Evolutionary conservation across 1,140 invertebrate species (phyloP).

Genomic region (Zaprionus taronus): DNA sequence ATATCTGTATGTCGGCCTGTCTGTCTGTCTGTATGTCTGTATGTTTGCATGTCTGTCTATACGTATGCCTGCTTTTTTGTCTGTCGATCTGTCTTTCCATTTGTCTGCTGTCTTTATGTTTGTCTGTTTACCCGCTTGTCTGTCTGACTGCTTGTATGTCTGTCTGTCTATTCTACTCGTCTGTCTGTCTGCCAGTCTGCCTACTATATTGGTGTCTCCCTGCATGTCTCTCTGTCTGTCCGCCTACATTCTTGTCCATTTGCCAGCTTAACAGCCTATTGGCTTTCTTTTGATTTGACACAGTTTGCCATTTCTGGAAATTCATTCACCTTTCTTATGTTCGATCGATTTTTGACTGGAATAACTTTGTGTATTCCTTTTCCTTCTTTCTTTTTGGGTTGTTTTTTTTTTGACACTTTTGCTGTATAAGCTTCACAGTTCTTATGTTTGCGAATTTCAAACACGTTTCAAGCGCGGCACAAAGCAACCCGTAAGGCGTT

Average conservation of each 20-base stretch:
- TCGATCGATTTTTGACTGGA: constrained; percentile 14
- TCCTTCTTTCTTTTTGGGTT: constrained; percentile 22
- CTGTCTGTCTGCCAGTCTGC: too few species aligned
- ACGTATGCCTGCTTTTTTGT: not conserved
- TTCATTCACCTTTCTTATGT: constrained; percentile 69
- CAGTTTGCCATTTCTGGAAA: constrained; percentile 52
- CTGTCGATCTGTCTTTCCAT: too few species aligned
- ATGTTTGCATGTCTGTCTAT: not conserved
- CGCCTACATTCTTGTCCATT: too few species aligned
- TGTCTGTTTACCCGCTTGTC: too few species aligned
- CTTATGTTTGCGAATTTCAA: constrained; percentile 57
- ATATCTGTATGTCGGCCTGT: not conserved
- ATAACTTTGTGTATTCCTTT: constrained; percentile 19
- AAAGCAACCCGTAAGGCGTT: constrained; percentile 39
- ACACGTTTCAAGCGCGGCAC: constrained; percentile 65
- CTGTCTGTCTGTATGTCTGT: not conserved
- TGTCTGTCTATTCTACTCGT: too few species aligned
- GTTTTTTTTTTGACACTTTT: constrained; percentile 49
- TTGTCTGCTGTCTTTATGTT: too few species aligned
- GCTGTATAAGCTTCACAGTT: constrained; percentile 9
- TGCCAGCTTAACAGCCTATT: not conserved
- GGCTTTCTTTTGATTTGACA: constrained; percentile 74
- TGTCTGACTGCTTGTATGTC: too few species aligned
- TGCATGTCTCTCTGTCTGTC: too few species aligned
- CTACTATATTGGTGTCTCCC: too few species aligned